phyloP scores from a whole-genome alignment of 2,113 vertebrate species.

The Cyphomyrus discorhynchus region DNA sequence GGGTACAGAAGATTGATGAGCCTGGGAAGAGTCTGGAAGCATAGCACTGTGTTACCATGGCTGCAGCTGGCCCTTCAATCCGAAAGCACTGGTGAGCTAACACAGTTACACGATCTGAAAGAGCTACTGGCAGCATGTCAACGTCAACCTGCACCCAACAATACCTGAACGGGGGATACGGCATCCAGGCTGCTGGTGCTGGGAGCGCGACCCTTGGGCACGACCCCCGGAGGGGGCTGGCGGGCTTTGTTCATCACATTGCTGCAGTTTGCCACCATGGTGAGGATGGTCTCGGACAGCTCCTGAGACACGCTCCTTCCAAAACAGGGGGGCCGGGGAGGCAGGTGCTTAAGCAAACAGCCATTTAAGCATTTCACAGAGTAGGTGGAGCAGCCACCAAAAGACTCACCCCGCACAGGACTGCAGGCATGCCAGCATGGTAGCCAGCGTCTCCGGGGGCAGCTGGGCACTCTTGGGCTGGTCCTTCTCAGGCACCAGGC shows the following conservation, averaged over 20 bases:
- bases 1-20: not conserved
- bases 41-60: not conserved
- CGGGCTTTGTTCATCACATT: slow-evolving; percentile 97
- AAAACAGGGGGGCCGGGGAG: not conserved
- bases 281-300: slow-evolving; percentile 92
- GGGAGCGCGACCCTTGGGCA: slow-evolving; percentile 92
- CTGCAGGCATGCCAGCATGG: slow-evolving; percentile 93
- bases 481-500: slow-evolving; percentile 93
- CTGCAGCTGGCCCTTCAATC: not conserved
- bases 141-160: not conserved
- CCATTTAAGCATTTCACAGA: not conserved
- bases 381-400: not conserved
- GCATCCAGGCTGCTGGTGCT: slow-evolving; percentile 94
- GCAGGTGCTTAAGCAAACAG: not conserved
- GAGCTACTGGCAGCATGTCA: not conserved
- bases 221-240: slow-evolving; percentile 91
- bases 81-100: not conserved
- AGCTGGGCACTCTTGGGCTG: slow-evolving; percentile 97
- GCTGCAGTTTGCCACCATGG: slow-evolving; percentile 97
- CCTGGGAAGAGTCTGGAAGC: not conserved
- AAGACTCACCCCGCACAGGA: slow-evolving; percentile 87
- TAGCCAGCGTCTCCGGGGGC: slow-evolving; percentile 91
- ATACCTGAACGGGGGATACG: slow-evolving; percentile 96
- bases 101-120: not conserved
- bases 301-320: slow-evolving; percentile 90